These are phyloP conservation scores for Psilopsiagon aymara DNA, from an alignment of 2,113 vertebrate genomes.

Conservation along the genomic window DNA sequence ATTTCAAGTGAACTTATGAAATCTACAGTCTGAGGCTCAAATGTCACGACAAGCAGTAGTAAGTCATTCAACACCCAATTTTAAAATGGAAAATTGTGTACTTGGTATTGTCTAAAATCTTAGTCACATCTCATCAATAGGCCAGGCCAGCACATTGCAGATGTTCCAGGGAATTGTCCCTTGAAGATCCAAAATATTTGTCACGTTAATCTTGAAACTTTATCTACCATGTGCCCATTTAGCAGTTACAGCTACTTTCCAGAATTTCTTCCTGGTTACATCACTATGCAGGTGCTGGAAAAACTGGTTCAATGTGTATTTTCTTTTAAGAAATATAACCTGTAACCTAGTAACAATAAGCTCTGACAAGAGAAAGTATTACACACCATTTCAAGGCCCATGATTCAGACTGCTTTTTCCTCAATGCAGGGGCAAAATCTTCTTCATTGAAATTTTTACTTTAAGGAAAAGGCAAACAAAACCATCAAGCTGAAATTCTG, in stretches of 20 bases:
- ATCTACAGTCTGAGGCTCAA: background rate
- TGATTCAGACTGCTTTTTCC: conserved; percentile 93
- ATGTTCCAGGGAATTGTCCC: background rate
- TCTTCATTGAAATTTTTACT: conserved; percentile 92
- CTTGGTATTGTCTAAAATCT: background rate
- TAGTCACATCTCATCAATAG: background rate
- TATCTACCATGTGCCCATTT: background rate
- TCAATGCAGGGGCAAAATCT: conserved; percentile 89
- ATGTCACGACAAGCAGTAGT: background rate
- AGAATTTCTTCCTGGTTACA: background rate
- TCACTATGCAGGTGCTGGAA: background rate
- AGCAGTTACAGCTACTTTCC: background rate
- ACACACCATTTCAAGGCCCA: conserved; percentile 96
- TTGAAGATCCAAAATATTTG: background rate
- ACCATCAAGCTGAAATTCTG: background rate
- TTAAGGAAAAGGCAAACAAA: background rate
- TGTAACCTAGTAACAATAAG: background rate
- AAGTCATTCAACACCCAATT: background rate
- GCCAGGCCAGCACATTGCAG: background rate
- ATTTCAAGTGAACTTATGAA: background rate
- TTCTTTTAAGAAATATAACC: background rate
- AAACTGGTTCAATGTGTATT: background rate
- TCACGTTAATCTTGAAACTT: background rate
- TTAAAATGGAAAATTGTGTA: background rate
- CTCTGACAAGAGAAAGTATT: background rate